Conservation (phyloP, 1,140 invertebrate genomes). For the Coptotermes formosanus region DNA sequence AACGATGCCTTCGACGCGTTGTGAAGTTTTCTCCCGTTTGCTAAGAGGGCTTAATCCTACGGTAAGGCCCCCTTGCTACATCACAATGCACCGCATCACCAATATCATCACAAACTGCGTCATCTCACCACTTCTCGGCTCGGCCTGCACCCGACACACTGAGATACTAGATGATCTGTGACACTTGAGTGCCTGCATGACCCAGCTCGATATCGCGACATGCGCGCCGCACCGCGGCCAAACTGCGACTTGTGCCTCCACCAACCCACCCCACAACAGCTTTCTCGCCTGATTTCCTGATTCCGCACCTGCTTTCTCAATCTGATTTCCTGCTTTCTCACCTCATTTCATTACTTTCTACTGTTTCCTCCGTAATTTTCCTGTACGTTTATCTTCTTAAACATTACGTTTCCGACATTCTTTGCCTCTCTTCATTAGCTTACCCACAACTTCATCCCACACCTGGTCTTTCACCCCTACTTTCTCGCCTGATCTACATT, state of each 20-base stretch:
- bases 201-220: neutral
- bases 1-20: neutral
- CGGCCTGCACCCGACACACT: slow-evolving; percentile 14
- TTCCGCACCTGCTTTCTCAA: slow-evolving; percentile 15
- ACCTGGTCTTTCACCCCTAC: too few relatives aligned
- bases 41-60: neutral
- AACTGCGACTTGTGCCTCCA: neutral
- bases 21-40: neutral
- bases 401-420: too few relatives aligned
- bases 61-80: neutral
- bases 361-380: neutral
- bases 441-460: too few relatives aligned
- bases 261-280: slow-evolving; percentile 38
- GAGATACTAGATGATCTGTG: slow-evolving; percentile 4
- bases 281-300: slow-evolving; percentile 33
- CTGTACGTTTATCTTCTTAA: too few relatives aligned
- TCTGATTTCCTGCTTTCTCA: slow-evolving; percentile 35
- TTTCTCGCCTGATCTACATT: too few relatives aligned
- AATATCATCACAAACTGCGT: slow-evolving; percentile 3
- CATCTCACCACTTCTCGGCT: neutral
- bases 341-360: neutral
- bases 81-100: neutral
- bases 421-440: too few relatives aligned
- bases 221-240: neutral
- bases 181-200: too few relatives aligned